Conservation (phyloP, 2,888 invertebrate species). For the Abrostola tripartita region DNA sequence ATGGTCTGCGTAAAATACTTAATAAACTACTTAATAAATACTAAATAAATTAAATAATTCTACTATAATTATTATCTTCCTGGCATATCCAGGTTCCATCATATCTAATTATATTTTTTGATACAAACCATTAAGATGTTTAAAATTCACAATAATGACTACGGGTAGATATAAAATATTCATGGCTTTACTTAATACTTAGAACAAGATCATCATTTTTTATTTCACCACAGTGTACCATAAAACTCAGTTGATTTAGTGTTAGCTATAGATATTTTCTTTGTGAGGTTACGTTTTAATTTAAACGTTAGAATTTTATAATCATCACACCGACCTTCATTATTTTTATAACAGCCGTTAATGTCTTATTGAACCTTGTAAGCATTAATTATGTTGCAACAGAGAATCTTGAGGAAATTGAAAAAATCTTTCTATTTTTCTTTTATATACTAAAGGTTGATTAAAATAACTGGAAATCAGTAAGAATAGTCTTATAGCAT, state of each 20-base stretch:
- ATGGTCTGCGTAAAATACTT: no score
- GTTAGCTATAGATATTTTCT: constrained; percentile 6
- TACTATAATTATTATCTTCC: no score
- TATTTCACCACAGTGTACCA: constrained; percentile 22
- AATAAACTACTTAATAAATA: no score
- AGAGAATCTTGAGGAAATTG: neutral
- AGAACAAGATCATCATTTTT: constrained; percentile 19
- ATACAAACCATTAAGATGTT: neutral
- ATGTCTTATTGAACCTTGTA: neutral
- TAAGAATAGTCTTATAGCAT: no score
- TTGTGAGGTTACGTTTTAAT: constrained; percentile 37
- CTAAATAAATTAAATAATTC: no score
- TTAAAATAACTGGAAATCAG: neutral
- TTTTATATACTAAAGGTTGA: neutral
- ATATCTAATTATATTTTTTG: no score
- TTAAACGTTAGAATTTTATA: constrained; percentile 33
- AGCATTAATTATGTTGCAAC: neutral
- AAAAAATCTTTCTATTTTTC: neutral
- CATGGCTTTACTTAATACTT: constrained; percentile 4
- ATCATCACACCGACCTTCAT: constrained; percentile 31
- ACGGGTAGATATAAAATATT: neutral
- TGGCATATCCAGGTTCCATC: no score
- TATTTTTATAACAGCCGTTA: constrained; percentile 3
- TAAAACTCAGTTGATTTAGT: constrained; percentile 27
- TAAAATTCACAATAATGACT: neutral